Conservation (phyloP, 2,113 vertebrate species). For the Mixornis gularis region DNA sequence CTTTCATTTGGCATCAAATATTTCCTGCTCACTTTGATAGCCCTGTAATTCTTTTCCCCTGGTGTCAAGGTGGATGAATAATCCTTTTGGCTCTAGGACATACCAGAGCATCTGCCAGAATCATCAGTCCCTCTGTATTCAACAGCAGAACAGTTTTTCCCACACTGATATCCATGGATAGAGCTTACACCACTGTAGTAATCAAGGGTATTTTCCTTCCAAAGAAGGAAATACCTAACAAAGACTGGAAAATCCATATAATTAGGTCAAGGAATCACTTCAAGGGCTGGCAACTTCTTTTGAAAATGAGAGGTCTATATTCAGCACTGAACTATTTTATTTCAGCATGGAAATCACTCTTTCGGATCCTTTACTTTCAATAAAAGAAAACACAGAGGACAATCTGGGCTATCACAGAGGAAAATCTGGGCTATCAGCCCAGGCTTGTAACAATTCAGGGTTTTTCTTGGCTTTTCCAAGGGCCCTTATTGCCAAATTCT, state of each 20-base stretch:
- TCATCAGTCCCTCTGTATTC: background rate
- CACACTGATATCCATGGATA: background rate
- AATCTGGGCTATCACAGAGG: background rate
- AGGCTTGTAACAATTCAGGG: background rate
- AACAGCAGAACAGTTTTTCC: conserved; percentile 16
- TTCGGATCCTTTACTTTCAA: background rate
- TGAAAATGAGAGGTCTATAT: background rate
- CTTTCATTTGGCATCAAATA: background rate
- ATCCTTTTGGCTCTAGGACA: background rate
- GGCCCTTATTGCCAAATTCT: background rate
- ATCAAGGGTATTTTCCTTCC: background rate
- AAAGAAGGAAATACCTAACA: background rate
- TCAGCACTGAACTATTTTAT: background rate
- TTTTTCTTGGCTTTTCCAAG: conserved; percentile 40
- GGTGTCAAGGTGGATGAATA: background rate
- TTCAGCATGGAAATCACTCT: background rate
- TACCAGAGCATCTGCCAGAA: background rate
- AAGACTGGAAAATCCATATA: background rate
- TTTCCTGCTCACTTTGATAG: background rate
- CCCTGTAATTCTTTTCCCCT: background rate
- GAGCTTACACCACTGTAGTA: background rate
- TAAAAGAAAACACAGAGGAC: conserved; percentile 27
- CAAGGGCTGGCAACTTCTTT: background rate
- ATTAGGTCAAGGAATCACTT: background rate
- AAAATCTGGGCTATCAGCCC: conserved; percentile 22